Percentiles rank a stretch among this genome's conserved stretches.
These are phyloP conservation scores for Nycteola revayana DNA, from an alignment of 2,888 invertebrate species.

Conservation along the genomic window DNA sequence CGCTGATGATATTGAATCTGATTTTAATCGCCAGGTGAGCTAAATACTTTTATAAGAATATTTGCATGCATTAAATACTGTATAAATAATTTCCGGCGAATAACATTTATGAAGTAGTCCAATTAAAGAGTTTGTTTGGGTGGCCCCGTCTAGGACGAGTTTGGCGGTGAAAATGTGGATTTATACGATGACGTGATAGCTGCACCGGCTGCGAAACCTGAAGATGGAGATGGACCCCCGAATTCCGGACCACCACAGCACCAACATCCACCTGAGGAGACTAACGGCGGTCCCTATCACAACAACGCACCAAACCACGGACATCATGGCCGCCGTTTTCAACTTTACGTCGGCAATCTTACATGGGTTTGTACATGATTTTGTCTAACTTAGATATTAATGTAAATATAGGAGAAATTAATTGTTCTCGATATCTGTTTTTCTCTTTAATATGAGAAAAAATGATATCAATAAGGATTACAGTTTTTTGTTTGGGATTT, in stretches of 20 bases:
- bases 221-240: conserved; percentile 80
- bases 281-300: conserved; percentile 86
- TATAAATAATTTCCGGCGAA: conserved; percentile 10
- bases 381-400: conserved; percentile 59
- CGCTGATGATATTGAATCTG: conserved; percentile 97
- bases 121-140: conserved; percentile 21
- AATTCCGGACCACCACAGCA: conserved; percentile 80
- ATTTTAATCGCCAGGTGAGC: conserved; percentile 85
- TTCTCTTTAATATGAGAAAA: conserved; percentile 34
- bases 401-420: conserved; percentile 63
- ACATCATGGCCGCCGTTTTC: conserved; percentile 91
- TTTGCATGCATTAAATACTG: not conserved
- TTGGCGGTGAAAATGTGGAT: conserved; percentile 94
- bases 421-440: conserved; percentile 49
- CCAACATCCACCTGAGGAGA: conserved; percentile 83
- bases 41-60: conserved; percentile 34
- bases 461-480: conserved; percentile 30
- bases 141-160: conserved; percentile 85
- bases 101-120: not conserved
- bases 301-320: conserved; percentile 88
- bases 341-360: conserved; percentile 98
- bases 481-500: conserved; percentile 34
- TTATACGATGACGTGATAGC: conserved; percentile 97
- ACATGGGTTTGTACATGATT: conserved; percentile 93
- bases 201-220: conserved; percentile 85